Conservation (phyloP, 2,888 invertebrate genomes). For the Helleia helle region DNA sequence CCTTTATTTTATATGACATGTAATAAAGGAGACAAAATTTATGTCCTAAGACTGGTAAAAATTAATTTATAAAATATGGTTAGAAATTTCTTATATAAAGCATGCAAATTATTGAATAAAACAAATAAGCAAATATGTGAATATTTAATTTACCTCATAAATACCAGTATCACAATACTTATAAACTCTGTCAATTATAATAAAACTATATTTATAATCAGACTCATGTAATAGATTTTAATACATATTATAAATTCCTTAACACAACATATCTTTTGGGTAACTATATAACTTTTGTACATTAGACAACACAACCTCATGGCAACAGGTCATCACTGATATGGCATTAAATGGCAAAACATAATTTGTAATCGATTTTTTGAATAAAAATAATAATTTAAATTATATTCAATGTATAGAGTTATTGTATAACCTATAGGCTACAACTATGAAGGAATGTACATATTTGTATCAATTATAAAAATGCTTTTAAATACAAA, state of each 20-base stretch:
- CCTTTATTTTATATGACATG: too few species aligned
- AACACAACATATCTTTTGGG: constrained; percentile 54
- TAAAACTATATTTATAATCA: constrained; percentile 54
- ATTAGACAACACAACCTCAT: constrained; percentile 63
- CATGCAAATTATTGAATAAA: constrained; percentile 10
- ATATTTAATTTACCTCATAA: constrained; percentile 37
- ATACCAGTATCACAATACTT: constrained; percentile 66
- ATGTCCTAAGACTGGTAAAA: too few species aligned
- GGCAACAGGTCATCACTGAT: constrained; percentile 47
- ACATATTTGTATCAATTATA: constrained; percentile 1
- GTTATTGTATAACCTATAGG: neutral
- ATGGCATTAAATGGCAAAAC: constrained; percentile 50
- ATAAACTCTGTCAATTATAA: constrained; percentile 50
- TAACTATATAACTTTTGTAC: constrained; percentile 65
- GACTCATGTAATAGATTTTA: constrained; percentile 65
- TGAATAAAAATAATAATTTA: neutral
- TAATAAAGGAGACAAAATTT: too few species aligned
- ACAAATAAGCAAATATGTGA: constrained; percentile 15
- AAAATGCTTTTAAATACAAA: constrained; percentile 1
- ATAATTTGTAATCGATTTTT: neutral
- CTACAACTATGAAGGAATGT: constrained; percentile 10
- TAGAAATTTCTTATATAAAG: neutral
- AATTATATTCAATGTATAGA: neutral
- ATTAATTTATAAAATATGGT: too few species aligned
- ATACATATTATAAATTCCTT: constrained; percentile 65